Evolutionary conservation across 92 coral and sea anemone species (phyloP).

Genomic region (Actinostola sp.): DNA sequence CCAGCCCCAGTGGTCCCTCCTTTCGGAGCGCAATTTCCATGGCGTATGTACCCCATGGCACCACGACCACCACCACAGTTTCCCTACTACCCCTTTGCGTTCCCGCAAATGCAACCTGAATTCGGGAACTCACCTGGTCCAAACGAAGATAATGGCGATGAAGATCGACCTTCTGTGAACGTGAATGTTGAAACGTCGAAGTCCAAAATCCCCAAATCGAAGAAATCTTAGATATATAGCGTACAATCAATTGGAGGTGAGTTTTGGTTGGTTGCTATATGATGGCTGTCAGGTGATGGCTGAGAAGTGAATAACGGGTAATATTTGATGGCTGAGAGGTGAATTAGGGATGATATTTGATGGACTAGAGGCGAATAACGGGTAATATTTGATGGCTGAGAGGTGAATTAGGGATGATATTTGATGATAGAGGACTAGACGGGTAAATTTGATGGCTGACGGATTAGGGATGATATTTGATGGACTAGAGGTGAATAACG

Average conservation of each 20-base stretch:
- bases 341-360: not conserved
- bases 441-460: too few relatives aligned
- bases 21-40: slow-evolving; percentile 6
- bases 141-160: slow-evolving; percentile 36
- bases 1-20: slow-evolving; percentile 1
- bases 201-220: slow-evolving; percentile 77
- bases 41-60: slow-evolving; percentile 13
- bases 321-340: too few relatives aligned
- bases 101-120: slow-evolving; percentile 23
- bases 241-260: slow-evolving; percentile 26
- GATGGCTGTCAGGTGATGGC: not conserved
- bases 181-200: slow-evolving; percentile 94
- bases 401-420: too few relatives aligned
- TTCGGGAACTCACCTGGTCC: too few relatives aligned
- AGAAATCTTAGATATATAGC: slow-evolving; percentile 17
- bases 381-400: not conserved
- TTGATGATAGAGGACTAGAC: too few relatives aligned
- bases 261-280: slow-evolving; percentile 4
- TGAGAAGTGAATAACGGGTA: too few relatives aligned
- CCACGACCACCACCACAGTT: too few relatives aligned
- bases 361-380: slow-evolving; percentile 15
- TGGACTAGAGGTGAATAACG: slow-evolving; percentile 17
- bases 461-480: not conserved
- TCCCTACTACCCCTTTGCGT: slow-evolving; percentile 2
- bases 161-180: slow-evolving; percentile 88